Percentiles rank a stretch among this genome's conserved stretches.
phyloP scores from a whole-genome alignment of 2,113 vertebrate genomes.

The Hemiscyllium ocellatum region DNA sequence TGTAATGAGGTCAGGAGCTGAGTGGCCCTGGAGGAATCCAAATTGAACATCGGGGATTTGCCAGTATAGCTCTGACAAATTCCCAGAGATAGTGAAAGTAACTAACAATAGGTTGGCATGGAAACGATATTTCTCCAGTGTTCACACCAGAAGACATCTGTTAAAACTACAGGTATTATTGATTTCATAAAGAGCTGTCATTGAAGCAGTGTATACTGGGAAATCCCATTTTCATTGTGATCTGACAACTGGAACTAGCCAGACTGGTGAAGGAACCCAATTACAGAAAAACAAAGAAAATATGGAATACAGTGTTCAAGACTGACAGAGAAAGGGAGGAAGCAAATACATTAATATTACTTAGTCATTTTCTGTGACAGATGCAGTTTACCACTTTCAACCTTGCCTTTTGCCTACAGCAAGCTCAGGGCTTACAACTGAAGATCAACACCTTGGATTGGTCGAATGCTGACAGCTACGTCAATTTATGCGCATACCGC shows the following conservation, averaged over 20 bases:
- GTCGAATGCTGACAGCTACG: background rate
- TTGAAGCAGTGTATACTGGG: background rate
- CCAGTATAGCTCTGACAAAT: background rate
- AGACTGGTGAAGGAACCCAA: background rate
- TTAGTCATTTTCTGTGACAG: background rate
- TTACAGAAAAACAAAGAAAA: background rate
- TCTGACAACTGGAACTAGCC: background rate
- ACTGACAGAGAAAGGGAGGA: background rate
- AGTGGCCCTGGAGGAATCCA: too few relatives aligned
- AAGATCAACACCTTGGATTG: background rate
- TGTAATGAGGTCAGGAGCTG: too few relatives aligned
- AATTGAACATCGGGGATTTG: background rate
- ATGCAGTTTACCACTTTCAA: background rate
- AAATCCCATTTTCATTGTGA: background rate
- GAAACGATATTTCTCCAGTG: background rate
- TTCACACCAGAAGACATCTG: background rate
- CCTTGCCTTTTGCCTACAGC: background rate
- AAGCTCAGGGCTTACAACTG: background rate
- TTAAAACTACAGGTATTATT: background rate
- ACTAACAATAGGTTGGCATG: background rate
- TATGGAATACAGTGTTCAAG: background rate
- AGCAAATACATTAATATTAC: background rate
- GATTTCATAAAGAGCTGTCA: background rate
- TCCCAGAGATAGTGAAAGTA: background rate
- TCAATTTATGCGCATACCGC: background rate